These are phyloP conservation scores for Tetragonisca angustula DNA, from an alignment of 2,888 invertebrate species.

Conservation along the genomic window DNA sequence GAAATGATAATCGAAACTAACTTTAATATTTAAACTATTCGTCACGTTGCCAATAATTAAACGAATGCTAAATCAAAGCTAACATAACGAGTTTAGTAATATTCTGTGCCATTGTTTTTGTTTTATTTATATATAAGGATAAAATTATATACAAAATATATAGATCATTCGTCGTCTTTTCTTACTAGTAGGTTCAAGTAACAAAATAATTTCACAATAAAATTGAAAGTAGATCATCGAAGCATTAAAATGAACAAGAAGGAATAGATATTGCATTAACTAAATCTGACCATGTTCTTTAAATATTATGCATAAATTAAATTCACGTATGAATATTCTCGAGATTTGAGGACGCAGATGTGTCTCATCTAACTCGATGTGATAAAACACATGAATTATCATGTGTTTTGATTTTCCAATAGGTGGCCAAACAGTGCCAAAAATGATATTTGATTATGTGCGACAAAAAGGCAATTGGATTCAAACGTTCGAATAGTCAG, in stretches of 20 bases:
- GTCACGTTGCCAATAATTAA: slow-evolving; percentile 72
- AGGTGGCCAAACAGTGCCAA: slow-evolving; percentile 68
- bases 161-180: slow-evolving; percentile 62
- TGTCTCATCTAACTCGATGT: slow-evolving; percentile 21
- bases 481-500: slow-evolving; percentile 28
- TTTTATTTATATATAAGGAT: slow-evolving; percentile 67
- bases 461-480: slow-evolving; percentile 30
- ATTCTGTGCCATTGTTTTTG: slow-evolving; percentile 76
- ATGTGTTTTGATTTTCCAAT: slow-evolving; percentile 46
- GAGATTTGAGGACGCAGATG: slow-evolving; percentile 17
- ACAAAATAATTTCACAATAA: slow-evolving; percentile 51
- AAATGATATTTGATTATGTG: slow-evolving; percentile 22
- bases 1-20: slow-evolving; percentile 59
- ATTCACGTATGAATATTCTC: slow-evolving; percentile 18
- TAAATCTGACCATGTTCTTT: slow-evolving; percentile 28
- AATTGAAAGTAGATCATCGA: slow-evolving; percentile 51
- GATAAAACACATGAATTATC: slow-evolving; percentile 1
- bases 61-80: slow-evolving; percentile 75
- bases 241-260: slow-evolving; percentile 4
- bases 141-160: slow-evolving; percentile 63
- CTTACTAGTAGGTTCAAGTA: slow-evolving; percentile 61
- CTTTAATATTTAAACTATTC: slow-evolving; percentile 67
- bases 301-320: slow-evolving; percentile 8
- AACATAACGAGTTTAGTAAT: slow-evolving; percentile 71
- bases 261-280: slow-evolving; percentile 13